Conservation (phyloP, 2,888 invertebrate species). For the Meiosimyza decipiens region DNA sequence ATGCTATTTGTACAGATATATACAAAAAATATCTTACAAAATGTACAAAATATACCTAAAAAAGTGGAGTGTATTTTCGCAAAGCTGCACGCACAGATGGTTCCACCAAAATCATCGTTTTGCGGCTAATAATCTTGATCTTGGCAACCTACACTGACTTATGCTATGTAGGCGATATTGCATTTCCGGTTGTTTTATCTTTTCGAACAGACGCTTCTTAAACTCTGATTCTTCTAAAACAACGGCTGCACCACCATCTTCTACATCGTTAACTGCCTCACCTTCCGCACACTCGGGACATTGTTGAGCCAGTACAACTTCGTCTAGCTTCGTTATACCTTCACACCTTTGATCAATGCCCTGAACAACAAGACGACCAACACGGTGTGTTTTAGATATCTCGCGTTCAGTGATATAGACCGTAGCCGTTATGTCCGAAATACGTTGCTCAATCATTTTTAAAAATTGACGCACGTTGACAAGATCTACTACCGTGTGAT, state of each 20-base stretch:
- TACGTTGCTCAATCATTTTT: conserved; percentile 69
- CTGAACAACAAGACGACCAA: conserved; percentile 62
- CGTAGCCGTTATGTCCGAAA: conserved; percentile 69
- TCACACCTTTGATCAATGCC: conserved; percentile 48
- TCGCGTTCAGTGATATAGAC: conserved; percentile 64
- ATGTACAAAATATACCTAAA: too few relatives aligned
- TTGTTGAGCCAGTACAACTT: conserved; percentile 65
- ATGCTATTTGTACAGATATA: too few relatives aligned
- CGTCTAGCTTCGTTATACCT: conserved; percentile 68
- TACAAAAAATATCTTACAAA: too few relatives aligned
- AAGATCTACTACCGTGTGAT: conserved; percentile 71
- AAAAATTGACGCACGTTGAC: conserved; percentile 70
- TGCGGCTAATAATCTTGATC: conserved; percentile 61
- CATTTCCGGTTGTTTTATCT: conserved; percentile 64
- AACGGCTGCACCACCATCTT: conserved; percentile 55
- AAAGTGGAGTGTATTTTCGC: too few relatives aligned
- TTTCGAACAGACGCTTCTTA: conserved; percentile 59
- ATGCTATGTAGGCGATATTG: conserved; percentile 65
- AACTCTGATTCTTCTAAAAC: conserved; percentile 52
- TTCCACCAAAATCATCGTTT: conserved; percentile 44
- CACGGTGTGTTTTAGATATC: conserved; percentile 50
- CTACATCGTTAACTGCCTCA: conserved; percentile 65
- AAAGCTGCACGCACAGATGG: too few relatives aligned
- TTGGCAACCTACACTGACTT: conserved; percentile 63
- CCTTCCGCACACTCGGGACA: conserved; percentile 67